A percentile compares a stretch with the other conserved stretches of the same genome.
These are phyloP conservation scores for Dryas iulia DNA, from an alignment of 1,140 invertebrate species.

Conservation along the genomic window DNA sequence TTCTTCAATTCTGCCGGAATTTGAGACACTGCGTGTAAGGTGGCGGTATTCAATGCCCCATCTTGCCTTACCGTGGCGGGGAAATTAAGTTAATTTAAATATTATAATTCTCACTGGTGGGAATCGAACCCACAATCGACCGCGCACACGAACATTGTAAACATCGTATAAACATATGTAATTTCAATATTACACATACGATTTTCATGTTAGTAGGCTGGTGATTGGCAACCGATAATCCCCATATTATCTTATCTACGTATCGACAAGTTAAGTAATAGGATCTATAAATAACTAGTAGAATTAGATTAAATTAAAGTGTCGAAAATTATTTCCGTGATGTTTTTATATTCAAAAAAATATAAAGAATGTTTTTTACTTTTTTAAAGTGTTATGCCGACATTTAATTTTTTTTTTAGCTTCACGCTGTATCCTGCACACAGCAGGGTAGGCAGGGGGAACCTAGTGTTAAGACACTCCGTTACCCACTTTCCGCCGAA, in stretches of 20 bases:
- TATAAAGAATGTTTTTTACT: too few species aligned
- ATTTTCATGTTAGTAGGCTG: background rate
- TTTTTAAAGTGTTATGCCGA: too few species aligned
- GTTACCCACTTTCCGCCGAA: background rate
- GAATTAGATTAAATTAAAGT: conserved; percentile 11
- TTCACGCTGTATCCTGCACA: background rate
- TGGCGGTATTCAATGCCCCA: too few species aligned
- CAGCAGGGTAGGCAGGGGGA: too few species aligned
- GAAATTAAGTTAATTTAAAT: too few species aligned
- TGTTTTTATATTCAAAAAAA: background rate
- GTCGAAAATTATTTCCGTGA: background rate
- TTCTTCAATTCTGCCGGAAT: too few species aligned
- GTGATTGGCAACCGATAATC: conserved; percentile 25
- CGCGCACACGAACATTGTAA: background rate
- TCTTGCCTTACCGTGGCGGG: too few species aligned
- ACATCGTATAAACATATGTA: background rate
- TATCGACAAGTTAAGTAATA: conserved; percentile 17
- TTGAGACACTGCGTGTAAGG: too few species aligned
- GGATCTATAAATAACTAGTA: conserved; percentile 28
- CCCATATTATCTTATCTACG: conserved; percentile 21
- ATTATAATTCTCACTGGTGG: too few species aligned
- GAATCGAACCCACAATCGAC: too few species aligned
- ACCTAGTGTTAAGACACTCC: too few species aligned
- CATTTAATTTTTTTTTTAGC: background rate
- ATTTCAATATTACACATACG: background rate